phyloP scores from a whole-genome alignment of 2,113 vertebrate genomes.

The Bos taurus region ARS-UCD2.0 NC_037351.1:15446001-15446500 shows the following conservation, averaged over 20 bases:
- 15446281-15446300: not conserved
- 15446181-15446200: not conserved
- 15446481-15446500: not conserved
- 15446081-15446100: not conserved
- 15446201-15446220: not conserved
- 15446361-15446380: not conserved
- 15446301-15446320: not conserved
- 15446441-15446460: not conserved
- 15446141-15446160: not conserved
- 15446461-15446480: accelerated
- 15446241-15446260: not conserved
- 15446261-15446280: not conserved
- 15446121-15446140: not conserved
- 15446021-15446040: not conserved
- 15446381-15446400: not conserved
- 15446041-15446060: not conserved
- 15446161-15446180: not conserved
- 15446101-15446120: not conserved
- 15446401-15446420: not conserved
- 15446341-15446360: not conserved
- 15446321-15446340: not conserved
- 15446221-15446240: not conserved
- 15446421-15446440: not conserved
- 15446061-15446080: not conserved
- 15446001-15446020: not conserved